Conservation (phyloP, 2,888 invertebrate species). For the Limenitis arthemis region DNA sequence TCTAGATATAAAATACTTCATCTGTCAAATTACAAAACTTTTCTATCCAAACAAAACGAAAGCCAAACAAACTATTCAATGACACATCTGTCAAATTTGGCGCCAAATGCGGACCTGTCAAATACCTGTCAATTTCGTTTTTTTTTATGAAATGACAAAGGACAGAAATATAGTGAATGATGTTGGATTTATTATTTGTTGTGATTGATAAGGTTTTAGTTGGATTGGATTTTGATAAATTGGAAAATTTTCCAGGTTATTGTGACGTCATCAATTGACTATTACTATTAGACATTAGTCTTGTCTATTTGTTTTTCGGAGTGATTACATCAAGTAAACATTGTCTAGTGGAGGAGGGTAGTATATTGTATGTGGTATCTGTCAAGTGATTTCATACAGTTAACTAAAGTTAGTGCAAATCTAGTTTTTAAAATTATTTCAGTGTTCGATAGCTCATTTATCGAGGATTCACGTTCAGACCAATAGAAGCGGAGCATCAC, state of each 20-base stretch:
- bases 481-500: too few relatives aligned
- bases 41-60: background rate
- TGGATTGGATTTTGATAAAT: background rate
- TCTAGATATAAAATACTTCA: too few relatives aligned
- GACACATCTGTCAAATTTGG: constrained; percentile 27
- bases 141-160: constrained; percentile 32
- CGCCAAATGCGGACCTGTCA: constrained; percentile 30
- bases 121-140: constrained; percentile 30
- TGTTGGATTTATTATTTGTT: constrained; percentile 13
- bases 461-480: too few relatives aligned
- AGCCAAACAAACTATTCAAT: constrained; percentile 18
- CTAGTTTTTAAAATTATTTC: too few relatives aligned
- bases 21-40: background rate
- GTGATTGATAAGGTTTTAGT: constrained; percentile 16
- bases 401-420: too few relatives aligned
- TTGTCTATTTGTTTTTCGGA: too few relatives aligned
- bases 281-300: too few relatives aligned
- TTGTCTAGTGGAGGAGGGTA: too few relatives aligned
- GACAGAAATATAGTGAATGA: constrained; percentile 23
- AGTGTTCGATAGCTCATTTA: too few relatives aligned
- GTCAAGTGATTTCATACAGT: too few relatives aligned
- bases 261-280: background rate
- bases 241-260: background rate
- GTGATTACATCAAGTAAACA: too few relatives aligned
- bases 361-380: too few relatives aligned